phyloP scores from a whole-genome alignment of 2,113 vertebrate species.

The Hystrix brachyura region DNA sequence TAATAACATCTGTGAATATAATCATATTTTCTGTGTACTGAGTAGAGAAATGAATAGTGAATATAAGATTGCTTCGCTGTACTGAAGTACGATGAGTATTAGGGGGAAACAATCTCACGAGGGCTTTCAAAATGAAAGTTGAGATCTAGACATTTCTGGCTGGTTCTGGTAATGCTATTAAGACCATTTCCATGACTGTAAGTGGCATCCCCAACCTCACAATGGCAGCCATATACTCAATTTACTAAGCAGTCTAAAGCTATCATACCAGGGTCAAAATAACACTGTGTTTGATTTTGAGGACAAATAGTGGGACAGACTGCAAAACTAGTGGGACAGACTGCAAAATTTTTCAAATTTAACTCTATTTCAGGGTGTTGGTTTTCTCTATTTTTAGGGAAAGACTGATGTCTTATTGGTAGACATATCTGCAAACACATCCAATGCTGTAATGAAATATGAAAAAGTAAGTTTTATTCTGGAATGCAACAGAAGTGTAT shows the following conservation, averaged over 20 bases:
- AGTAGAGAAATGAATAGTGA: background rate
- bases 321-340: background rate
- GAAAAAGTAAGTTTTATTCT: background rate
- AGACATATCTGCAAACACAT: conserved; percentile 4
- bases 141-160: background rate
- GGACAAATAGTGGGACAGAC: background rate
- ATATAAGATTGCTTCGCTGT: background rate
- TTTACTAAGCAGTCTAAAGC: background rate
- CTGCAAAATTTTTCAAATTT: background rate
- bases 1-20: background rate
- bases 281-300: background rate
- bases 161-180: background rate
- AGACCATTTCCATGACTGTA: background rate
- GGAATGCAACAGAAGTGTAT: background rate
- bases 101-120: background rate
- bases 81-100: background rate
- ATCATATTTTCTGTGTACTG: background rate
- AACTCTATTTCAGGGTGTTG: background rate
- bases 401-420: background rate
- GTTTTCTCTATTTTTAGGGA: background rate
- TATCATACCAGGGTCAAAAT: background rate
- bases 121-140: background rate
- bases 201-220: background rate
- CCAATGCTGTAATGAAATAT: background rate
- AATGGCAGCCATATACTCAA: background rate